Base-by-base conservation (phyloP, 2,888 invertebrate genomes). In the Napeogenes sylphis region DNA sequence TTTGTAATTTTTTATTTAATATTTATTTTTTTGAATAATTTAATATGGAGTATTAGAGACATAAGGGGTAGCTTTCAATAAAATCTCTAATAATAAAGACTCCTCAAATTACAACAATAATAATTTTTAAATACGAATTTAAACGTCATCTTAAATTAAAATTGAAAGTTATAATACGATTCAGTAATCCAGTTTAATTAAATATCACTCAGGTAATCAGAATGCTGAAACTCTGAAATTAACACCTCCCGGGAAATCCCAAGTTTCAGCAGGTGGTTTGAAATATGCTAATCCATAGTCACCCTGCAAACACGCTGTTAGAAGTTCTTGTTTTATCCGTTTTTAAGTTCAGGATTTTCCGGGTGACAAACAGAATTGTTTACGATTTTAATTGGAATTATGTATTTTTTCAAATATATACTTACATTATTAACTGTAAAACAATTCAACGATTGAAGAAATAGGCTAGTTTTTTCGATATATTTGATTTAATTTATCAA, bases 201-300 rank as follows among this genome's bases (percentile, higher is more conserved):
- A 64, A 63, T 57, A 58, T 67, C 63, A 62, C 57, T 55, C 62
- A 58, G 13, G 62, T 61, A 68, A 63, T 67, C 68, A 62, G 65
- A 47, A 56, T 55, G 59, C 55, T 42, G 57, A 38, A 67, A 69
- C 66, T 70, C 60, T 61, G 56, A 66, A 70, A 70, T 70, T 69
- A 70, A 68, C 71, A 70, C 69, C 70, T 71, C 60, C 65, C 58
- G 68, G 61, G 60, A 64, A 63, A 46, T 65, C 45, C 42, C 55
- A 55, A 63, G 57, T 62, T 57, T 55, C 45, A 61, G 55, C 64
- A 68, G 68, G 69, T 69, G 70, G 69, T 64, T 61, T 61, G 64
- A 70, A 65, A 65, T 68, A 70, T 66, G 65, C 59, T 61, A 64
- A 65, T 66, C 54, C 59, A 58, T 47, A 46, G 32, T 46, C 61